Evolutionary conservation across 2,797 vertebrate genomes (phyloP).

Genomic region (Petrocephalus sullivani): DNA sequence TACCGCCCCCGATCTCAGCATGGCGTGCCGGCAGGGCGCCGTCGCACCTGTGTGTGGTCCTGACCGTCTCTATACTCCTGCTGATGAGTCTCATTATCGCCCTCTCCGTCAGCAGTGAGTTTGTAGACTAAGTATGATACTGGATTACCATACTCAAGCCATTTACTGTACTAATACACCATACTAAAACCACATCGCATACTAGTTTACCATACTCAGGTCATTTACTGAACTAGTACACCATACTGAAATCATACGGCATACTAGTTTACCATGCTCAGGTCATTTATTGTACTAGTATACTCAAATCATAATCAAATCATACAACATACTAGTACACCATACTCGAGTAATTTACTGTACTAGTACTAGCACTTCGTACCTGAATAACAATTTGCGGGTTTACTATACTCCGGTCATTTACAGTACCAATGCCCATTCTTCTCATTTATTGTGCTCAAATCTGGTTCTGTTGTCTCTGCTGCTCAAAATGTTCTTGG

Average conservation of each 20-base stretch:
- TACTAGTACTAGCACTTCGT: neutral
- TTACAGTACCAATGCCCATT: neutral
- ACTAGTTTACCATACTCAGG: neutral
- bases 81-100: slow-evolving; percentile 38
- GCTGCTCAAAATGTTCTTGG: neutral
- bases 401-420: neutral
- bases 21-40: neutral
- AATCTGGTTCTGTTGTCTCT: neutral
- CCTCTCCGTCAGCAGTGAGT: slow-evolving; percentile 41
- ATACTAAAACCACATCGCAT: neutral
- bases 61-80: slow-evolving; percentile 24
- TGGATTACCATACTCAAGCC: neutral
- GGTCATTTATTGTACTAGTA: neutral
- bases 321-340: neutral
- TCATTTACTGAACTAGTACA: neutral
- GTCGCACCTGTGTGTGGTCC: slow-evolving; percentile 15
- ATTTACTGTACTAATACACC: neutral
- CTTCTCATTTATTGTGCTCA: neutral
- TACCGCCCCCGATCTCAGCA: neutral
- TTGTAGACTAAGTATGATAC: neutral
- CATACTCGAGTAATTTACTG: neutral
- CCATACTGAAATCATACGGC: neutral
- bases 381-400: neutral
- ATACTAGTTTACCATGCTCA: neutral
- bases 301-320: neutral